These are phyloP conservation scores for Drosophila greeni DNA, from an alignment of 2,888 invertebrate species.

Conservation along the genomic window DNA sequence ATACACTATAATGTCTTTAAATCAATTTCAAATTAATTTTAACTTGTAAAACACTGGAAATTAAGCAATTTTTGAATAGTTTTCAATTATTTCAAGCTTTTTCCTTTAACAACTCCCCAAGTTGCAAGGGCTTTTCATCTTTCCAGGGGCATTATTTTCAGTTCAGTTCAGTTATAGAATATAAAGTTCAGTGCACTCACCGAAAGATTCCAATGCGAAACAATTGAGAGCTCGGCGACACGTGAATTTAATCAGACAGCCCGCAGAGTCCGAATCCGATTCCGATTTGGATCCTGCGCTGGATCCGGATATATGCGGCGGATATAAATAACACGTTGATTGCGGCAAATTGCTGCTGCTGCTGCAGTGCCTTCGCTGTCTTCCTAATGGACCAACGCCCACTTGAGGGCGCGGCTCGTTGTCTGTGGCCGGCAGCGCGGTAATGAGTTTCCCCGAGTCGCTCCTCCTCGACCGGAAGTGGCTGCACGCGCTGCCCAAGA, in stretches of 20 bases:
- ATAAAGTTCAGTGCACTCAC: background rate
- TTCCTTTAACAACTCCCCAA: background rate
- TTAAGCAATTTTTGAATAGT: background rate
- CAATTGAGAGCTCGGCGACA: conserved; percentile 62
- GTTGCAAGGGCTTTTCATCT: background rate
- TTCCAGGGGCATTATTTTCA: background rate
- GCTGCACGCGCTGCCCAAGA: conserved; percentile 56
- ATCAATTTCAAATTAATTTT: background rate
- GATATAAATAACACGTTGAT: conserved; percentile 73
- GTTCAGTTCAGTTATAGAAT: background rate
- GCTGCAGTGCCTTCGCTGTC: conserved; percentile 10
- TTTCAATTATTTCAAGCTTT: background rate
- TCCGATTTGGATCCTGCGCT: conserved; percentile 4
- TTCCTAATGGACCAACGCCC: conserved; percentile 45
- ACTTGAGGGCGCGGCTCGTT: conserved; percentile 39
- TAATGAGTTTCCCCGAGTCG: conserved; percentile 27
- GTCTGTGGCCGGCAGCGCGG: conserved; percentile 43
- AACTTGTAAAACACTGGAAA: background rate
- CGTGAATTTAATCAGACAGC: conserved; percentile 74
- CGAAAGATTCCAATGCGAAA: conserved; percentile 68
- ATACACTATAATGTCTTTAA: background rate
- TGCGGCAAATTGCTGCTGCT: conserved; percentile 33
- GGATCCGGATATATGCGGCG: conserved; percentile 43
- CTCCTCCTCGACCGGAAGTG: conserved; percentile 45
- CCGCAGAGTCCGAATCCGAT: conserved; percentile 39